These are phyloP conservation scores for Meles meles DNA, from an alignment of 2,113 vertebrate genomes.

Conservation along the genomic window DNA sequence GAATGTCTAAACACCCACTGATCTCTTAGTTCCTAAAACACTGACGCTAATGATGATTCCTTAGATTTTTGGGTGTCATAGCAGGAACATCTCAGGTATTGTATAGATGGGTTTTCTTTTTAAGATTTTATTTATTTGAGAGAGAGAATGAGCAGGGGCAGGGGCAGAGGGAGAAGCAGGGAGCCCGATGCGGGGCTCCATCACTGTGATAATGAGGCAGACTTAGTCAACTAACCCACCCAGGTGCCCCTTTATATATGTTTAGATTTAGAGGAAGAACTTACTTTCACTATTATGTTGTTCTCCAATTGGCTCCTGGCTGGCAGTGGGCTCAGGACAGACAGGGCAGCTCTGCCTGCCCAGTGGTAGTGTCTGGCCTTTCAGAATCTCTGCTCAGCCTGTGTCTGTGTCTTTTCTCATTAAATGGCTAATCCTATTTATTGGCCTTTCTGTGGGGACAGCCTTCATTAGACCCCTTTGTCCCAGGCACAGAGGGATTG, in stretches of 20 bases:
- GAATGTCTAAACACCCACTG: not conserved
- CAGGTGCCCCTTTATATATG: too few species aligned
- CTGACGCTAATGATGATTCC: not conserved
- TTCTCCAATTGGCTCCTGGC: not conserved
- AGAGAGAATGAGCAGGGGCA: too few species aligned
- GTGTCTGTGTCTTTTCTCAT: not conserved
- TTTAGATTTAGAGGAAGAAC: not conserved
- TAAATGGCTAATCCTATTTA: conserved; percentile 34
- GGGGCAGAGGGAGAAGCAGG: too few species aligned
- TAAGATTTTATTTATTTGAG: too few species aligned
- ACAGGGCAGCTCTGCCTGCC: not conserved
- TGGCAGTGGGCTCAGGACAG: not conserved
- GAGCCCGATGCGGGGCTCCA: too few species aligned
- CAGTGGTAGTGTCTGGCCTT: not conserved
- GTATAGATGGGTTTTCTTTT: not conserved
- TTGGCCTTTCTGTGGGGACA: not conserved
- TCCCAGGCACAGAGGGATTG: not conserved
- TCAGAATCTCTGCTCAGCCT: not conserved
- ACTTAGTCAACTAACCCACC: too few species aligned
- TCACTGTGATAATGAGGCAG: too few species aligned
- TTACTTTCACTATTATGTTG: not conserved
- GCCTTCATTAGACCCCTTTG: conserved; percentile 1
- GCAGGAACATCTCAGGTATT: not conserved
- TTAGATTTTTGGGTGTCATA: not conserved
- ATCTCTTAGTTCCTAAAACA: not conserved